These are phyloP conservation scores for Neoitamus cyanurus DNA, from an alignment of 2,888 invertebrate genomes.

Conservation along the genomic window DNA sequence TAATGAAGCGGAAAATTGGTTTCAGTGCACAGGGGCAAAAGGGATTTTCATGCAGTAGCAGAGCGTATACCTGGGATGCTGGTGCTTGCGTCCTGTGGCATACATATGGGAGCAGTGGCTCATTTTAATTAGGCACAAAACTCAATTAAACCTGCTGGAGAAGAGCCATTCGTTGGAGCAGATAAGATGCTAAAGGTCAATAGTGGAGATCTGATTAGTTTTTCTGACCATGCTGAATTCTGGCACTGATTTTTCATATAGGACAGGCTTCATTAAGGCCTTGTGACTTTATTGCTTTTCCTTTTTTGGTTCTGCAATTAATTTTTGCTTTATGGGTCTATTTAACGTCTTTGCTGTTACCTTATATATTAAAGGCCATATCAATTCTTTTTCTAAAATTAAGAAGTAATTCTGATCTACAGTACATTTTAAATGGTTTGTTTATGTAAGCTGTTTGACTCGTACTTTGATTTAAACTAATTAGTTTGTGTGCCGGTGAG, in stretches of 20 bases:
- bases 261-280: too few species aligned
- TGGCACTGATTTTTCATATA: neutral
- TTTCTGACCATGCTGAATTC: neutral
- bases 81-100: neutral
- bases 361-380: too few species aligned
- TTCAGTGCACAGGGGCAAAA: neutral
- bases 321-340: too few species aligned
- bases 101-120: neutral
- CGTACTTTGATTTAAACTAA: too few species aligned
- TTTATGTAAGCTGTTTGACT: too few species aligned
- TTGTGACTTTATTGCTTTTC: too few species aligned
- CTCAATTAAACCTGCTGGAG: neutral
- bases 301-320: too few species aligned
- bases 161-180: neutral
- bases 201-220: neutral
- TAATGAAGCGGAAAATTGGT: conserved; percentile 3
- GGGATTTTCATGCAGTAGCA: neutral
- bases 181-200: neutral
- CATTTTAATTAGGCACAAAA: neutral
- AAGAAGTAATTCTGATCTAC: too few species aligned
- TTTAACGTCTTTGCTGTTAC: too few species aligned
- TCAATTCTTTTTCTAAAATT: too few species aligned
- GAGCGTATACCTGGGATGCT: neutral
- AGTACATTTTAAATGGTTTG: too few species aligned
- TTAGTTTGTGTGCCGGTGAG: too few species aligned